Conservation (phyloP, 2,888 invertebrate species). For the Amiota mariae region DNA sequence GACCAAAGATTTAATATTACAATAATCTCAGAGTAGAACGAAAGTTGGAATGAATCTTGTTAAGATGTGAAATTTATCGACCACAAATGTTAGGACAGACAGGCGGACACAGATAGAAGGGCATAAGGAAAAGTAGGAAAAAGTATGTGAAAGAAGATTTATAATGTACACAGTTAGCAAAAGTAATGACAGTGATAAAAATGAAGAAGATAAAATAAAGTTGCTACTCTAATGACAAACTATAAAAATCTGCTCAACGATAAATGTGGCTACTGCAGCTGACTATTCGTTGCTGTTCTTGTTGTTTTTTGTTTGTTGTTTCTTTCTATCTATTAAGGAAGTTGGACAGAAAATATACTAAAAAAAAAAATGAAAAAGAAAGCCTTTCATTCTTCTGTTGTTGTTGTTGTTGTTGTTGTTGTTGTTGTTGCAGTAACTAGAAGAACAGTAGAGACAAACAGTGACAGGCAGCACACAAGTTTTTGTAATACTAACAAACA, state of each 20-base stretch:
- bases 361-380: neutral
- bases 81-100: constrained; percentile 6
- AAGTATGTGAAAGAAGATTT: constrained; percentile 17
- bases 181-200: constrained; percentile 31
- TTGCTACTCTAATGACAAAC: constrained; percentile 34
- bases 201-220: constrained; percentile 33
- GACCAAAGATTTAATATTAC: neutral
- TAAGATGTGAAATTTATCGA: constrained; percentile 18
- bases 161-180: constrained; percentile 25
- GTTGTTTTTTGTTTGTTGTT: neutral
- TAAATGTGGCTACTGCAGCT: constrained; percentile 30
- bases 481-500: neutral
- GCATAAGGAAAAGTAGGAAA: neutral
- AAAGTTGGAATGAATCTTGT: neutral
- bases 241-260: constrained; percentile 30
- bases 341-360: neutral
- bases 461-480: too few species aligned
- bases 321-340: neutral
- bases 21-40: neutral
- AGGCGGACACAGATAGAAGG: too few species aligned
- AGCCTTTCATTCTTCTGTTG: neutral
- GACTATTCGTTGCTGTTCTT: neutral
- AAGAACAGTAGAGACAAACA: too few species aligned
- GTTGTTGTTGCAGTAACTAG: too few species aligned
- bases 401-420: too few species aligned